Evolutionary conservation across 2,888 invertebrate genomes (phyloP).

Genomic region (Ormyrus labotus): DNA sequence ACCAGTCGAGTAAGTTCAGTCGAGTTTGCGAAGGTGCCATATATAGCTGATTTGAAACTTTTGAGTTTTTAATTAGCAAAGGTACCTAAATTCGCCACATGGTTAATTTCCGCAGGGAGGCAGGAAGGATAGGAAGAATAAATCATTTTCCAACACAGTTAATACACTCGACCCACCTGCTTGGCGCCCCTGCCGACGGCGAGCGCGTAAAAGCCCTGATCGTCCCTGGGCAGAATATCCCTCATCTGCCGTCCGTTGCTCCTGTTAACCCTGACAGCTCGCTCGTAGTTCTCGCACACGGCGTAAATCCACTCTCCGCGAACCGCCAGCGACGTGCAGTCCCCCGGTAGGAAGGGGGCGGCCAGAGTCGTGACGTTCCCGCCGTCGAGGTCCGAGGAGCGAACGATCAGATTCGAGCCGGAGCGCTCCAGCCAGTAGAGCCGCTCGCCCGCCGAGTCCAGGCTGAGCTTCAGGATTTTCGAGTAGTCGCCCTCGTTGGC

Average conservation of each 20-base stretch:
- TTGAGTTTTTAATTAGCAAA: no score
- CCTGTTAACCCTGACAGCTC: neutral
- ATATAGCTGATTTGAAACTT: no score
- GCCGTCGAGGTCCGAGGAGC: constrained; percentile 7
- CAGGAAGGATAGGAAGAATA: no score
- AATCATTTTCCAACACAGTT: no score
- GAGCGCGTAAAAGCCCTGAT: constrained; percentile 1
- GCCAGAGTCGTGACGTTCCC: neutral
- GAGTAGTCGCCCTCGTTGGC: neutral
- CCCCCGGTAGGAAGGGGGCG: neutral
- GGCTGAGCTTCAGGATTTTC: neutral
- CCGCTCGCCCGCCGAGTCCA: neutral
- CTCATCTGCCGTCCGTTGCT: neutral
- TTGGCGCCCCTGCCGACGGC: neutral
- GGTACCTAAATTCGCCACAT: no score
- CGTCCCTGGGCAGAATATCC: neutral
- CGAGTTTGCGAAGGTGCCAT: no score
- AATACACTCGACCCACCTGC: no score
- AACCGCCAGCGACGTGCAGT: neutral
- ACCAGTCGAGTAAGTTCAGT: no score
- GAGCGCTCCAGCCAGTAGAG: constrained; percentile 15
- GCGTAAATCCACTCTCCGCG: constrained; percentile 17
- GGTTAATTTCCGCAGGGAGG: no score
- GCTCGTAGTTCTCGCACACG: constrained; percentile 9
- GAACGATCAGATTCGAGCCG: neutral